These are phyloP conservation scores for Aradophagus sp. DNA, from an alignment of 1,140 invertebrate species.

Conservation along the genomic window DNA sequence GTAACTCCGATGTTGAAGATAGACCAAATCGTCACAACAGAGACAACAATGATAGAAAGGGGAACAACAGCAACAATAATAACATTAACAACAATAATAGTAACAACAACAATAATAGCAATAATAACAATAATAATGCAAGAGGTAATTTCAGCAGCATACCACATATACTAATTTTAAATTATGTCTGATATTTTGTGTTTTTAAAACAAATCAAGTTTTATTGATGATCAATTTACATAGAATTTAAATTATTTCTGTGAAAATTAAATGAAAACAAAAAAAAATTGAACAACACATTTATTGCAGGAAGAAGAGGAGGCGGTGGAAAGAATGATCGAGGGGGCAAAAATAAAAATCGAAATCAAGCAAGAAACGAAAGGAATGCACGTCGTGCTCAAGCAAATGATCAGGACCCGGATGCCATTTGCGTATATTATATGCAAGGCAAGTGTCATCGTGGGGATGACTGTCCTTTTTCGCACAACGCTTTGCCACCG, in stretches of 20 bases:
- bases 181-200: no score
- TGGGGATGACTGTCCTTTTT: slow-evolving; percentile 88
- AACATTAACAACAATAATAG: no score
- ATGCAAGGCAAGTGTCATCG: slow-evolving; percentile 91
- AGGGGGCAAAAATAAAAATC: slow-evolving; percentile 70
- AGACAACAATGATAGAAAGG: slow-evolving; percentile 65
- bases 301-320: slow-evolving; percentile 60
- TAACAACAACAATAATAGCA: slow-evolving; percentile 1
- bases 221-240: no score
- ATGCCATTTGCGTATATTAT: slow-evolving; percentile 86
- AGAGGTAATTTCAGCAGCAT: slow-evolving; percentile 58
- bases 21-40: slow-evolving; percentile 63
- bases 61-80: neutral
- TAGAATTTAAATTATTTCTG: neutral
- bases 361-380: slow-evolving; percentile 66
- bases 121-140: slow-evolving; percentile 57
- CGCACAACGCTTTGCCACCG: slow-evolving; percentile 87
- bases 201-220: no score
- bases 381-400: slow-evolving; percentile 63
- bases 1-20: slow-evolving; percentile 67
- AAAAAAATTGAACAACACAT: no score
- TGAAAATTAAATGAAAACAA: neutral
- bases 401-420: slow-evolving; percentile 76
- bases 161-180: no score
- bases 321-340: slow-evolving; percentile 69